These are phyloP conservation scores for Stramonita haemastoma DNA, from an alignment of 2,888 invertebrate genomes.

Conservation along the genomic window DNA sequence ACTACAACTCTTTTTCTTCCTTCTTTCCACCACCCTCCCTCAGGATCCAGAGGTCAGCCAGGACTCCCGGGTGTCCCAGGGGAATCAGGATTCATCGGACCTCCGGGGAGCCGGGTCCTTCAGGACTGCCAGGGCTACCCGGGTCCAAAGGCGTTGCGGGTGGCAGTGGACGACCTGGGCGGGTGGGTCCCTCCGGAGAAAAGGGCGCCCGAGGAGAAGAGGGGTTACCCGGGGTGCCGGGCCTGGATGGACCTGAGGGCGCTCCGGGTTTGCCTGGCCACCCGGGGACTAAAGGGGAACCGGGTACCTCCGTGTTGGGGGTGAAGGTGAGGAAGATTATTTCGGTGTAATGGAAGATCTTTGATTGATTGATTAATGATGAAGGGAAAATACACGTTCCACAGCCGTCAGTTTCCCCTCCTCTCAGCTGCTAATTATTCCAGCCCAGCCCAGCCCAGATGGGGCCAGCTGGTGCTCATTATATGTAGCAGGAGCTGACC, in stretches of 20 bases:
- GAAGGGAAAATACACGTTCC: no score
- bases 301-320: conserved; percentile 8
- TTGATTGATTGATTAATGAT: no score
- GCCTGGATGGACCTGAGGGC: conserved; percentile 57
- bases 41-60: conserved; percentile 43
- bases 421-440: no score
- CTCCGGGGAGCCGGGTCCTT: conserved; percentile 35
- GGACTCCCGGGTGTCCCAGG: conserved; percentile 51
- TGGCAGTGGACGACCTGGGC: conserved; percentile 1
- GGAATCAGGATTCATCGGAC: conserved; percentile 10
- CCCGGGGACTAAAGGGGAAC: conserved; percentile 33
- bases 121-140: conserved; percentile 53
- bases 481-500: no score
- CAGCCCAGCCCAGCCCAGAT: no score
- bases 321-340: conserved; percentile 24
- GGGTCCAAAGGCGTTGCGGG: conserved; percentile 54
- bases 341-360: neutral
- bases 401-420: no score
- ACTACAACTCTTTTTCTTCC: no score
- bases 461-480: no score
- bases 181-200: conserved; percentile 47
- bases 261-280: conserved; percentile 54
- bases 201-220: conserved; percentile 54
- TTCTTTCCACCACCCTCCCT: neutral
- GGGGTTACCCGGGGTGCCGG: conserved; percentile 61